phyloP scores from a whole-genome alignment of 2,797 vertebrate species.

The Bryconaethiops microstoma region DNA sequence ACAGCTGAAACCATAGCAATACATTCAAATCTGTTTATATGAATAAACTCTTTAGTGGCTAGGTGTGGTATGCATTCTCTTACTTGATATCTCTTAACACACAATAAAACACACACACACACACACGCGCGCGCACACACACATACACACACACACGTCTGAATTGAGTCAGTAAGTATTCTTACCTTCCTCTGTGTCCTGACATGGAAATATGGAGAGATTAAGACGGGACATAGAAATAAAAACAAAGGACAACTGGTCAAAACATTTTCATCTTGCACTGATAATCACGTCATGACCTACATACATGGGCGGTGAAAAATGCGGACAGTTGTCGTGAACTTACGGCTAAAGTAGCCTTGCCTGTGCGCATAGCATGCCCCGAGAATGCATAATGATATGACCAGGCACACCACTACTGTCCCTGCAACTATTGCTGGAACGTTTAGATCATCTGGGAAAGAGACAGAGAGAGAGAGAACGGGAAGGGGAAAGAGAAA shows the following conservation, averaged over 20 bases:
- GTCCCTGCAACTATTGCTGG: slow-evolving; percentile 79
- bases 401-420: slow-evolving; percentile 79
- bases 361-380: slow-evolving; percentile 87
- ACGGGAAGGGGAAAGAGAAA: background rate
- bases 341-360: slow-evolving; percentile 93
- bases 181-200: slow-evolving; percentile 89
- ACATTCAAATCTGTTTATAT: background rate
- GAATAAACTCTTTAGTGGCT: background rate
- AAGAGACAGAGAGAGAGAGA: background rate
- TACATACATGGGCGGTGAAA: slow-evolving; percentile 18
- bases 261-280: slow-evolving; percentile 18
- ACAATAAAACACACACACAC: slow-evolving; percentile 56
- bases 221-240: slow-evolving; percentile 50
- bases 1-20: background rate
- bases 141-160: slow-evolving; percentile 1
- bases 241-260: slow-evolving; percentile 44
- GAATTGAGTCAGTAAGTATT: background rate
- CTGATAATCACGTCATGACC: slow-evolving; percentile 12
- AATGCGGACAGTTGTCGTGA: slow-evolving; percentile 45
- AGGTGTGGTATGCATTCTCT: background rate
- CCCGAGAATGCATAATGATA: slow-evolving; percentile 81
- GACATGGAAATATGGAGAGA: slow-evolving; percentile 55
- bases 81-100: slow-evolving; percentile 27
- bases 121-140: slow-evolving; percentile 4
- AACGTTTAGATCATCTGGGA: slow-evolving; percentile 89